phyloP scores from a whole-genome alignment of 2,888 invertebrate genomes.

The Erpobdella octoculata region DNA sequence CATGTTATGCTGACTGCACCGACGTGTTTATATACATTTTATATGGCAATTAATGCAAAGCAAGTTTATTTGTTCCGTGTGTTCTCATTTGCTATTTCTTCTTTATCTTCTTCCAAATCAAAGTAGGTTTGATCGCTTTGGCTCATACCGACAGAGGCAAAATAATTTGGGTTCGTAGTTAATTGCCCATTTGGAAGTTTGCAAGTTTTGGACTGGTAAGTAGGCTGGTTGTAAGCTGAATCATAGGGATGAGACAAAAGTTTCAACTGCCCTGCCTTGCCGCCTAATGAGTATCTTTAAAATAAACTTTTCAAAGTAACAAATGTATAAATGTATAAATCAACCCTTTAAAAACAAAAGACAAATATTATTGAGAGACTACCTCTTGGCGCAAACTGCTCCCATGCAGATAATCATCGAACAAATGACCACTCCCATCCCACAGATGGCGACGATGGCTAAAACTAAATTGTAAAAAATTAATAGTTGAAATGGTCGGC shows the following conservation, averaged over 20 bases:
- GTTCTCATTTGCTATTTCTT: too few species aligned
- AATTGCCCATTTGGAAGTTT: too few species aligned
- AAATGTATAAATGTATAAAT: too few species aligned
- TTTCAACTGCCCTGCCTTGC: background rate
- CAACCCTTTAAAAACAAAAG: too few species aligned
- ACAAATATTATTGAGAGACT: too few species aligned
- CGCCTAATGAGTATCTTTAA: background rate
- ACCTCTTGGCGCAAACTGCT: background rate
- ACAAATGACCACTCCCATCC: slow-evolving; percentile 7
- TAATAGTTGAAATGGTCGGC: background rate
- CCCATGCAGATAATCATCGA: background rate
- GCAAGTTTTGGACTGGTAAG: background rate
- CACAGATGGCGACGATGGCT: background rate
- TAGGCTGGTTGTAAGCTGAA: slow-evolving; percentile 4
- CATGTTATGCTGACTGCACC: too few species aligned
- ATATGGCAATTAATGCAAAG: too few species aligned
- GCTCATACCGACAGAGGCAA: background rate
- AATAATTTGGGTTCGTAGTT: background rate
- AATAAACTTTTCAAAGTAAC: too few species aligned
- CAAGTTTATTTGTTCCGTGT: too few species aligned
- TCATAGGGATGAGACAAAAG: background rate
- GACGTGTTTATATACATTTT: too few species aligned
- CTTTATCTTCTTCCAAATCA: background rate
- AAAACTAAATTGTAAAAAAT: too few species aligned
- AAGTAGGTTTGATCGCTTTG: background rate